Evolutionary conservation across 2,888 invertebrate species (phyloP).

Genomic region (Epinotia nisella): DNA sequence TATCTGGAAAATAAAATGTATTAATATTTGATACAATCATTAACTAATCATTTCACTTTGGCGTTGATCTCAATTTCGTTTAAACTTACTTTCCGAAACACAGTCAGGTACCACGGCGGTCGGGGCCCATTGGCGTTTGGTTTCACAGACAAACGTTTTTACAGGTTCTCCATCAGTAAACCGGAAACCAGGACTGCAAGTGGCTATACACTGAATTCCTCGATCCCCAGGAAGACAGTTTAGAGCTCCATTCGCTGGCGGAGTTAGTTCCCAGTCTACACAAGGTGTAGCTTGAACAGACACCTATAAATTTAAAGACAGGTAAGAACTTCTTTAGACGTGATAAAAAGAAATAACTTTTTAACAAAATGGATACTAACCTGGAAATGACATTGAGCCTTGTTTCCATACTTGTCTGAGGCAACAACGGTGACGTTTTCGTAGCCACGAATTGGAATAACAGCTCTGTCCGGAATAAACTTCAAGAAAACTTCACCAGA

Average conservation of each 20-base stretch:
- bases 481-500: constrained; percentile 94
- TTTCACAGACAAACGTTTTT: constrained; percentile 94
- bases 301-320: constrained; percentile 75
- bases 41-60: neutral
- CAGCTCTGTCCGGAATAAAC: constrained; percentile 92
- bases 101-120: constrained; percentile 96
- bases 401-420: constrained; percentile 93
- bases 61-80: neutral
- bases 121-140: constrained; percentile 93
- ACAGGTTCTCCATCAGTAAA: constrained; percentile 96
- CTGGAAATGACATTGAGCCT: constrained; percentile 96
- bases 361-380: constrained; percentile 63
- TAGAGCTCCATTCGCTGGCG: constrained; percentile 94
- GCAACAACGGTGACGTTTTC: constrained; percentile 97
- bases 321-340: neutral
- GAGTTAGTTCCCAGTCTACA: constrained; percentile 96
- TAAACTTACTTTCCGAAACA: constrained; percentile 92
- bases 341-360: neutral
- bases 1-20: constrained; percentile 84
- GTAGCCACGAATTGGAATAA: constrained; percentile 93
- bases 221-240: constrained; percentile 93
- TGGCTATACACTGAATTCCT: constrained; percentile 94
- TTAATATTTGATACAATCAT: neutral
- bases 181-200: constrained; percentile 94
- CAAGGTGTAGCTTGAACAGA: constrained; percentile 97